These are phyloP conservation scores for Rafetus swinhoei DNA, from an alignment of 2,113 vertebrate species.

Conservation along the genomic window DNA sequence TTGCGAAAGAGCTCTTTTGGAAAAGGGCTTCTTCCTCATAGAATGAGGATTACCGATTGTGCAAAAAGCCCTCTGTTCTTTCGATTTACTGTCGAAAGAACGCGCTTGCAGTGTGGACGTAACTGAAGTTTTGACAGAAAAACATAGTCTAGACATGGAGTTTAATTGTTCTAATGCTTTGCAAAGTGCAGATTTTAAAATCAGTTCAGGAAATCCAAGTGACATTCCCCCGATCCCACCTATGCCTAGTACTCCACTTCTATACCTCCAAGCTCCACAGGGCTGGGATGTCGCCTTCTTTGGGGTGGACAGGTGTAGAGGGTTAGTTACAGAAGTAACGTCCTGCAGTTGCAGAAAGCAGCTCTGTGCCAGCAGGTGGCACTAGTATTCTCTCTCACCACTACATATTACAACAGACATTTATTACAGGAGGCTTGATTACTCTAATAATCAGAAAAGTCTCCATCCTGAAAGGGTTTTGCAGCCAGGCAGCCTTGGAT, in stretches of 20 bases:
- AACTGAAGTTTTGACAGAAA: too few relatives aligned
- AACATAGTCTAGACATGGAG: too few relatives aligned
- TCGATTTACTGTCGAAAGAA: too few relatives aligned
- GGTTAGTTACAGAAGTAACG: not conserved
- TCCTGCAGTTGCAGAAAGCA: not conserved
- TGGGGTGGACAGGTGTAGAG: not conserved
- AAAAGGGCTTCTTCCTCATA: too few relatives aligned
- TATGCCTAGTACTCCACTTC: not conserved
- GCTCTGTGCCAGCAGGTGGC: constrained; percentile 63
- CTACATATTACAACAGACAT: accelerated
- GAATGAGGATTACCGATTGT: too few relatives aligned
- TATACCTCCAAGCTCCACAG: not conserved
- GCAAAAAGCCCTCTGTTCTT: too few relatives aligned
- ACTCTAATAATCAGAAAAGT: constrained; percentile 30
- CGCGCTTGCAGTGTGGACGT: too few relatives aligned
- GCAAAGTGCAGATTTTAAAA: too few relatives aligned
- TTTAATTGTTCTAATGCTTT: too few relatives aligned
- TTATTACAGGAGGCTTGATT: constrained; percentile 4
- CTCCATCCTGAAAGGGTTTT: constrained; percentile 44
- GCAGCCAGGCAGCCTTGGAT: constrained; percentile 50
- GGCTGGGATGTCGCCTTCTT: not conserved
- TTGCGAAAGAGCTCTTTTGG: too few relatives aligned
- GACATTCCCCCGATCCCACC: too few relatives aligned
- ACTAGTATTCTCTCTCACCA: not conserved
- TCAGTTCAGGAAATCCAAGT: too few relatives aligned